These are phyloP conservation scores for Fragum fragum DNA, from an alignment of 2,888 invertebrate genomes.

Conservation along the genomic window DNA sequence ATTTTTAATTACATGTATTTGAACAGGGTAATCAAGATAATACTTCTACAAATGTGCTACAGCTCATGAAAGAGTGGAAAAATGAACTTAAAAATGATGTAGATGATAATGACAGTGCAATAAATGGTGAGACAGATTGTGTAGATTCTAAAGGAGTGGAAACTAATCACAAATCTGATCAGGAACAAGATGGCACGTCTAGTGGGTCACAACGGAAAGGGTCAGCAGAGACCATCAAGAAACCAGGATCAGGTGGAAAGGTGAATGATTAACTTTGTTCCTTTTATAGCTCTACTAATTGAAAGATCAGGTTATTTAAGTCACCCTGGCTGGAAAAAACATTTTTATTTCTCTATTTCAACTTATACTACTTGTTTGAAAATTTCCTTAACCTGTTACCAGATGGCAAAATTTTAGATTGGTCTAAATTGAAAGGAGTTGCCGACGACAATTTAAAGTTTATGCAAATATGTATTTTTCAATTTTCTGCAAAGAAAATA, in stretches of 20 bases:
- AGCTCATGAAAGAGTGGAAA: slow-evolving; percentile 81
- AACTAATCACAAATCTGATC: slow-evolving; percentile 11
- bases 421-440: too few relatives aligned
- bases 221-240: slow-evolving; percentile 68
- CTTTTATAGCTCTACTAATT: too few relatives aligned
- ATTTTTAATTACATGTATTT: too few relatives aligned
- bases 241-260: slow-evolving; percentile 72
- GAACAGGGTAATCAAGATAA: slow-evolving; percentile 62
- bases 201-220: slow-evolving; percentile 52
- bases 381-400: too few relatives aligned
- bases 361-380: too few relatives aligned
- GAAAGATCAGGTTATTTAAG: too few relatives aligned
- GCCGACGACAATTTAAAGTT: too few relatives aligned
- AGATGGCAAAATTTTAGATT: too few relatives aligned
- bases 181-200: slow-evolving; percentile 11
- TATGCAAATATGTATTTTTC: too few relatives aligned
- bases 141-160: slow-evolving; percentile 3
- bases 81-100: slow-evolving; percentile 65
- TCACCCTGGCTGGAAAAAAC: too few relatives aligned
- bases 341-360: too few relatives aligned
- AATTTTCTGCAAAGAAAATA: too few relatives aligned
- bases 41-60: slow-evolving; percentile 77
- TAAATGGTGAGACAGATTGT: slow-evolving; percentile 65
- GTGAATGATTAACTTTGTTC: slow-evolving; percentile 15
- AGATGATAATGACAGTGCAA: slow-evolving; percentile 72